Evolutionary conservation across 2,888 invertebrate species (phyloP).

Genomic region (Coenonympha arcania): DNA sequence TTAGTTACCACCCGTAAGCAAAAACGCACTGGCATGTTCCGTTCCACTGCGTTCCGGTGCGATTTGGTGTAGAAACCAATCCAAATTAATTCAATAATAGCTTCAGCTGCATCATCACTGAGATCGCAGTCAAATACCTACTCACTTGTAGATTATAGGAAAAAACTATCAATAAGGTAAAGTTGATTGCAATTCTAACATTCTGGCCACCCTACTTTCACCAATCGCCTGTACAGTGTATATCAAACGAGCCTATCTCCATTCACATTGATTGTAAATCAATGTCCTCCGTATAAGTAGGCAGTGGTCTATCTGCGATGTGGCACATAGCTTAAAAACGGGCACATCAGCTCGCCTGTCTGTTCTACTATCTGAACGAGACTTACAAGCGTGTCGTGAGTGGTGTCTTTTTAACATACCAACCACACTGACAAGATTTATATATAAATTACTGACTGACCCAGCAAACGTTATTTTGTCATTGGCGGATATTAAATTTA

Average conservation of each 20-base stretch:
- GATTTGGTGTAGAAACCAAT: too few species aligned
- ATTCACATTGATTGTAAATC: constrained; percentile 58
- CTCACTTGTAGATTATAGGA: neutral
- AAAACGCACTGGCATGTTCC: too few species aligned
- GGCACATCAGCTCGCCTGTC: constrained; percentile 39
- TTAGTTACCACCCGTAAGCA: too few species aligned
- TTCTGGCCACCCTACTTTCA: constrained; percentile 12
- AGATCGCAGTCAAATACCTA: too few species aligned
- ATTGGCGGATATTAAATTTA: too few species aligned
- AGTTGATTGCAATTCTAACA: too few species aligned
- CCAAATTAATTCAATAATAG: too few species aligned
- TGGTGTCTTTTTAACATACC: constrained; percentile 1
- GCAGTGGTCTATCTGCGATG: constrained; percentile 10
- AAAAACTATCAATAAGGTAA: neutral
- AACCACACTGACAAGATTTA: neutral
- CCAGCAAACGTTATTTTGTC: too few species aligned
- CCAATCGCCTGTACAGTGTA: constrained; percentile 21
- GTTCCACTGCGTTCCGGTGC: too few species aligned
- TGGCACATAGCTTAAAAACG: constrained; percentile 15
- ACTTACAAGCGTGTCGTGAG: neutral
- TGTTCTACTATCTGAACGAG: constrained; percentile 28
- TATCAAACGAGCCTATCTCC: constrained; percentile 36
- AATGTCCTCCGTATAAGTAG: constrained; percentile 57
- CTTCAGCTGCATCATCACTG: too few species aligned
- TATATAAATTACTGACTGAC: constrained; percentile 4